These are phyloP conservation scores for Dryococelus australis DNA, from an alignment of 2,888 invertebrate species.

Conservation along the genomic window DNA sequence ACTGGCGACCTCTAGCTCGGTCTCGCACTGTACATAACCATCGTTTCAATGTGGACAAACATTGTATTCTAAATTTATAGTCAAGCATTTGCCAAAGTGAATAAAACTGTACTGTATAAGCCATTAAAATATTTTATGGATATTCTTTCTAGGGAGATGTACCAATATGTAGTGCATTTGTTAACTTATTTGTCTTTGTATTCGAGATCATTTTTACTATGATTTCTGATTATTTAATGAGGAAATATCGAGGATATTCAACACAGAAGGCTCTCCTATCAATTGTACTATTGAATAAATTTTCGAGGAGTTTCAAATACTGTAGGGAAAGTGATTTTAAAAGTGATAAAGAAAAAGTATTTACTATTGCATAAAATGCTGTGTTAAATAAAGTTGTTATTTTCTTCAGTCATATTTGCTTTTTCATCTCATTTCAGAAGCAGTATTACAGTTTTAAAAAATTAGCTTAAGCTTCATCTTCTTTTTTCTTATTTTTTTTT, in stretches of 20 bases:
- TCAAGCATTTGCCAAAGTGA: slow-evolving; percentile 11
- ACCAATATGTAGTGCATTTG: background rate
- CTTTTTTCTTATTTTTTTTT: background rate
- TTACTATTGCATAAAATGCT: background rate
- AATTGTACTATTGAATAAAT: background rate
- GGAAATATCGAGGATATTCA: background rate
- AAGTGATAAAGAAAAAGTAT: background rate
- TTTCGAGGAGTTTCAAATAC: background rate
- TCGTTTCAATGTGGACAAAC: background rate
- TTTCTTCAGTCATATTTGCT: background rate
- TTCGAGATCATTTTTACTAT: background rate
- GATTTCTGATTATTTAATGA: background rate
- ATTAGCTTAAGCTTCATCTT: background rate
- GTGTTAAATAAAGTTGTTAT: background rate
- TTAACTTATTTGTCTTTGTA: background rate
- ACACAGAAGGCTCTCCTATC: background rate
- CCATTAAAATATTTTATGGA: background rate
- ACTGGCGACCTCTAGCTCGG: background rate
- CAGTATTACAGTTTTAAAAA: background rate
- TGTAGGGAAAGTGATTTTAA: background rate
- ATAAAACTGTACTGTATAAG: background rate
- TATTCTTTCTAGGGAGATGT: background rate
- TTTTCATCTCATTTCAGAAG: background rate
- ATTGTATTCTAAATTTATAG: slow-evolving; percentile 22
- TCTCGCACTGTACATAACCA: background rate